Conservation (phyloP, 2,113 vertebrate species). For the Neolamprologus variostigma region DNA sequence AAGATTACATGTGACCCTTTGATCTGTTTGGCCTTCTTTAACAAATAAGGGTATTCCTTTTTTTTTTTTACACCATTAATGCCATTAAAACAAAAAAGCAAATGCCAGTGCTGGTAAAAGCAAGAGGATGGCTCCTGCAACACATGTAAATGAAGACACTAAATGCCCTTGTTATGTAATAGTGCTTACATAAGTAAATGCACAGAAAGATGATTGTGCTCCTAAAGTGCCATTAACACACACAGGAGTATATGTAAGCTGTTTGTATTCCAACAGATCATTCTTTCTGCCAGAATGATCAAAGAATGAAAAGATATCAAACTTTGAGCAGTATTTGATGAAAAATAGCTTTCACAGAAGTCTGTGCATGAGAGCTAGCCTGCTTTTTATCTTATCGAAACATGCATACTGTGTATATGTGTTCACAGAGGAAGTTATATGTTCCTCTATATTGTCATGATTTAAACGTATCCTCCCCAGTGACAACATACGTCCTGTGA, state of each 20-base stretch:
- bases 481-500: not conserved
- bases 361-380: not conserved
- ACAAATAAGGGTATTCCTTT: not conserved
- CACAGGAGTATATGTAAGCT: not conserved
- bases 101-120: not conserved
- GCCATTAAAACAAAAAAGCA: not conserved
- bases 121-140: not conserved
- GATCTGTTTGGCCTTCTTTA: not conserved
- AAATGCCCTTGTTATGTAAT: not conserved
- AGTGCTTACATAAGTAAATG: not conserved
- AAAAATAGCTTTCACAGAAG: not conserved
- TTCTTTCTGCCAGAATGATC: not conserved
- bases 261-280: not conserved
- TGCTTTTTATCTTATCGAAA: not conserved
- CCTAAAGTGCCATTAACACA: not conserved
- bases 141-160: not conserved
- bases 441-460: not conserved
- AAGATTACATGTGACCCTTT: not conserved
- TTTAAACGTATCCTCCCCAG: not conserved
- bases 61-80: not conserved
- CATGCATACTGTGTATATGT: not conserved
- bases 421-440: not conserved
- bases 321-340: not conserved
- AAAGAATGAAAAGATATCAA: not conserved
- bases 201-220: not conserved